Conservation (phyloP, 2,888 invertebrate genomes). For the Phragmatobia fuliginosa region DNA sequence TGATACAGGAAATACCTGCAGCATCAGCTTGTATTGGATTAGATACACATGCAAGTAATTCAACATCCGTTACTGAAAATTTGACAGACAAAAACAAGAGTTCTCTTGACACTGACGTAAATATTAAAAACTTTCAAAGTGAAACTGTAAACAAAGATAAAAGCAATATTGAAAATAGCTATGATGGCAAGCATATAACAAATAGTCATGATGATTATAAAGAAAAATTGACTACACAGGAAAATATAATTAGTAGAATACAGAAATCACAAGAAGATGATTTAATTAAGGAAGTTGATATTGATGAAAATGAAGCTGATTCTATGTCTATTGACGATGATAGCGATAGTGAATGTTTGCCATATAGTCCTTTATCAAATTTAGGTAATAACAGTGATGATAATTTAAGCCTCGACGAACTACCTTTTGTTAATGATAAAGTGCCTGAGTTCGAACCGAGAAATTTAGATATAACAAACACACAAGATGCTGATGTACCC, state of each 20-base stretch:
- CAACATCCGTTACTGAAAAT: background rate
- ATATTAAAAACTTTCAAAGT: background rate
- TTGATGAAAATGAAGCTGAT: constrained; percentile 13
- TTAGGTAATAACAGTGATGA: constrained; percentile 29
- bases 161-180: constrained; percentile 4
- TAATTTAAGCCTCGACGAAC: constrained; percentile 21
- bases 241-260: background rate
- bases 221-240: background rate
- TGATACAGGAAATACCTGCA: background rate
- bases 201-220: background rate
- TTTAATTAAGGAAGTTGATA: constrained; percentile 7
- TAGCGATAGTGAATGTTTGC: constrained; percentile 49
- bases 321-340: constrained; percentile 30
- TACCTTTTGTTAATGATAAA: constrained; percentile 13
- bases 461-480: background rate
- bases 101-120: background rate
- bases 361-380: constrained; percentile 40
- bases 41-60: background rate
- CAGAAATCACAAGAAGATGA: background rate
- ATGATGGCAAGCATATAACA: background rate
- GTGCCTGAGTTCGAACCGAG: background rate
- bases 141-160: background rate
- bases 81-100: background rate
- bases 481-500: constrained; percentile 5
- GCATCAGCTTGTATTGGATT: background rate